Percentiles rank a stretch among this genome's conserved stretches.
phyloP scores from a whole-genome alignment of 2,888 invertebrate genomes.

The Himalopsyche japonica region DNA sequence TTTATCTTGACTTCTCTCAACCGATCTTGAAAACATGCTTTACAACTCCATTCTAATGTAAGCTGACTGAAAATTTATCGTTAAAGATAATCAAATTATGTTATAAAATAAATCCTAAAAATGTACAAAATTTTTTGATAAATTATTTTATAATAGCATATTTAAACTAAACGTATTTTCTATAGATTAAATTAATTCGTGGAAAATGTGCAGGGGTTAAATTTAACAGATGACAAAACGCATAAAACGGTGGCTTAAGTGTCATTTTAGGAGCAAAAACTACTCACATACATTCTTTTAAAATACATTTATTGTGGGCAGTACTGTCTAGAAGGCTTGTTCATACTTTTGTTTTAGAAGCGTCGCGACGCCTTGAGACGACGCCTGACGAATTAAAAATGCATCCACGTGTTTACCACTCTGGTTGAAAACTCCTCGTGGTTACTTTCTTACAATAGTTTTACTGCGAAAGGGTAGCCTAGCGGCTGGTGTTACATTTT shows the following conservation, averaged over 20 bases:
- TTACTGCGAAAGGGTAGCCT: neutral
- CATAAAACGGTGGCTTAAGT: neutral
- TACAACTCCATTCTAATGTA: no score
- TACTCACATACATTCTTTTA: neutral
- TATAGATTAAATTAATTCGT: no score
- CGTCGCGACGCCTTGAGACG: neutral
- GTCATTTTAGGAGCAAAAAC: neutral
- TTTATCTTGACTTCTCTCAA: no score
- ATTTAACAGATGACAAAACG: neutral
- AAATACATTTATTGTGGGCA: neutral
- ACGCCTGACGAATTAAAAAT: slow-evolving; percentile 36
- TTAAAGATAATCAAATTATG: no score
- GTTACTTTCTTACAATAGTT: neutral
- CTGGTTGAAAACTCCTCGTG: neutral
- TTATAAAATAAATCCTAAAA: no score
- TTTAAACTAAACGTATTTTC: no score
- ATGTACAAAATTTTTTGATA: no score
- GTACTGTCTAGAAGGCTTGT: neutral
- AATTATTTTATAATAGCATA: no score
- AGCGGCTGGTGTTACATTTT: neutral
- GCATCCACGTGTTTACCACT: slow-evolving; percentile 32
- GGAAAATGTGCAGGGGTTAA: neutral
- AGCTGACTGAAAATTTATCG: no score
- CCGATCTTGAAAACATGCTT: no score
- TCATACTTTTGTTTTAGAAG: neutral